Conservation (phyloP, 1,140 invertebrate genomes). For the Thaumetopoea pityocampa region DNA sequence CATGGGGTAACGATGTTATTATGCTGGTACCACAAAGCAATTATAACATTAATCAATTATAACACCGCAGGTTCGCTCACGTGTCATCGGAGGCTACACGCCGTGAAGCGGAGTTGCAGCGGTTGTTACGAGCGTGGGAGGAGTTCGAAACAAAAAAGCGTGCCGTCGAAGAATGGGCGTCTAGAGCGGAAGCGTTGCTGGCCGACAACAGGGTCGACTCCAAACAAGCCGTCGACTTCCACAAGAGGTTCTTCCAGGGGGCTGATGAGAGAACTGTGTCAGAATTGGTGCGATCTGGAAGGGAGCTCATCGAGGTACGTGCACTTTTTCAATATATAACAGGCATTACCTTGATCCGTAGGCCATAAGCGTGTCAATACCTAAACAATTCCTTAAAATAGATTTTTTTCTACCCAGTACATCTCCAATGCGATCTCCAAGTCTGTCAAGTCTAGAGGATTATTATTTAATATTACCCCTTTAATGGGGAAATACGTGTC, state of each 20-base stretch:
- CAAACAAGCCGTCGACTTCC: conserved; percentile 86
- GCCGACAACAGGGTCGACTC: conserved; percentile 88
- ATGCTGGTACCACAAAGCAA: no score
- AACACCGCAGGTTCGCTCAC: conserved; percentile 79
- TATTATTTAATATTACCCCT: no score
- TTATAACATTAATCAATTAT: no score
- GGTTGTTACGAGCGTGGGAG: conserved; percentile 89
- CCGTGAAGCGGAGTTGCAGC: conserved; percentile 88
- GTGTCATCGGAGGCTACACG: conserved; percentile 84
- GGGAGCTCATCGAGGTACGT: conserved; percentile 82
- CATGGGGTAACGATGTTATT: no score
- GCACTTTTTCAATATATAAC: conserved; percentile 24
- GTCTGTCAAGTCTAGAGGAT: no score
- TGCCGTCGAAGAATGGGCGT: conserved; percentile 90
- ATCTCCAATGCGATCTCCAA: no score
- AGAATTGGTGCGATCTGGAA: conserved; percentile 86
- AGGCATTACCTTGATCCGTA: no score
- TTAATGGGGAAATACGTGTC: no score
- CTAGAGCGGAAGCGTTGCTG: conserved; percentile 87
- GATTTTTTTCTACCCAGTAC: no score
- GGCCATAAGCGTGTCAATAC: no score
- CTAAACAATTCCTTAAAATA: no score
- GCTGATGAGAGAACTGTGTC: conserved; percentile 89
- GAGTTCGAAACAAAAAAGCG: conserved; percentile 88
- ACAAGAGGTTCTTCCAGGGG: conserved; percentile 90